Evolutionary conservation across 2,797 vertebrate genomes (phyloP), one percentile per base, ranked within the genome.

Genomic region (Alosa sapidissima): DNA sequence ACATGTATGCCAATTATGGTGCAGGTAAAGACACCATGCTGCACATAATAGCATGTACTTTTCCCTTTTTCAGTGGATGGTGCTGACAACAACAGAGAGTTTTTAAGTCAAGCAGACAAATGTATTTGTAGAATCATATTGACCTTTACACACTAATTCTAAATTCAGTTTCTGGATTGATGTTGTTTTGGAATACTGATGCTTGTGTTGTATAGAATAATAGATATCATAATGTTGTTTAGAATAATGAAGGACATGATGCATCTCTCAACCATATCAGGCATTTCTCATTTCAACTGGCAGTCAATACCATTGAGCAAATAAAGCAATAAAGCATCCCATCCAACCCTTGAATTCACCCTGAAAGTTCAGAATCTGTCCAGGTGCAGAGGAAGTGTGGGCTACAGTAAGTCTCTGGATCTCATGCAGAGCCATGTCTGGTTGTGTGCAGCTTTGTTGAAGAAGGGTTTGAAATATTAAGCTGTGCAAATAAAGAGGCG

Each of bases 401-500:
- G 2, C 16, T 16, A 45, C 14, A 19, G 36, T 78, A 78, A 78
- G 72, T 78, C 72, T 78, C 72, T 21, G 41, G 36, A 45, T 16
- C 13, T 78, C 72, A 78, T 78, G 72, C 72, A 2, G 41, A 11
- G n/a, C 24, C 68, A 83, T 48, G 62, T 86, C 81, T 49, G 82
- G n/a, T 72, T 78, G 5, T 21, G 16, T 47, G 41, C 36, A 78
- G 72, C 72, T 78, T 78, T 78, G 72, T 47, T 21, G n/a, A n/a
- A n/a, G 72, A 45, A 84, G 81, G 85, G 28, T 14, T 55, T 81
- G 65, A 87, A 60, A 28, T 65, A 83, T 83, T 72, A 78, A 78
- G 52, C 58, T 84, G 81, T 84, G 24, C 87, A 91, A 87, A 89
- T 47, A 82, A 82, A 88, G 36, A 78, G 72, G 7, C 36, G 14